phyloP scores from a whole-genome alignment of 2,113 vertebrate species.

The Eulemur rufifrons region DNA sequence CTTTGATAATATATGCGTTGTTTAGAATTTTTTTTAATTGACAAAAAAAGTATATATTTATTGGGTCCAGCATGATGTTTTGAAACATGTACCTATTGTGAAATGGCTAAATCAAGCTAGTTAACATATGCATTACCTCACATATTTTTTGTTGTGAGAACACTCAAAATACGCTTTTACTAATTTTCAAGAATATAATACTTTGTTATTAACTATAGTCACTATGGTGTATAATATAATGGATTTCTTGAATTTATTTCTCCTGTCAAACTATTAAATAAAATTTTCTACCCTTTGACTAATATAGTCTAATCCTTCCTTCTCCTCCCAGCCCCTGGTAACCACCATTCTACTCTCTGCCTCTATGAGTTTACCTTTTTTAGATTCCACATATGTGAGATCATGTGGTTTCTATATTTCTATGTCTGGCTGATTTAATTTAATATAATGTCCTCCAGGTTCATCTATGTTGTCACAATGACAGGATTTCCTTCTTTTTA shows the following conservation, averaged over 20 bases:
- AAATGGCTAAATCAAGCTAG: neutral
- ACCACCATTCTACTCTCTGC: neutral
- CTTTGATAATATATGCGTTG: neutral
- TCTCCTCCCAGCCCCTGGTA: neutral
- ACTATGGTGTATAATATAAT: neutral
- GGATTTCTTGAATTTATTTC: neutral
- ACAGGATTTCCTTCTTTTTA: neutral
- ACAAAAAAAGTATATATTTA: neutral
- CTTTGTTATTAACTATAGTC: neutral
- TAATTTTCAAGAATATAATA: neutral
- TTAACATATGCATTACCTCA: neutral
- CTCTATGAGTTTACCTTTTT: neutral
- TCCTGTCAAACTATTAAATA: neutral
- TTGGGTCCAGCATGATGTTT: neutral
- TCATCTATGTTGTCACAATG: neutral
- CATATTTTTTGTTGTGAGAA: neutral
- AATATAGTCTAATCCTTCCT: neutral
- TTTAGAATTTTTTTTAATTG: neutral
- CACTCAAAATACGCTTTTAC: neutral
- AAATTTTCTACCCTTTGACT: neutral
- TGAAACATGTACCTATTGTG: neutral
- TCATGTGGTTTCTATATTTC: neutral
- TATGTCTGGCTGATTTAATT: neutral
- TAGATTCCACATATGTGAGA: neutral
- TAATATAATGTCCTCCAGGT: neutral